phyloP scores from a whole-genome alignment of 2,797 vertebrate genomes.

The Melanotaenia trifasciata region DNA sequence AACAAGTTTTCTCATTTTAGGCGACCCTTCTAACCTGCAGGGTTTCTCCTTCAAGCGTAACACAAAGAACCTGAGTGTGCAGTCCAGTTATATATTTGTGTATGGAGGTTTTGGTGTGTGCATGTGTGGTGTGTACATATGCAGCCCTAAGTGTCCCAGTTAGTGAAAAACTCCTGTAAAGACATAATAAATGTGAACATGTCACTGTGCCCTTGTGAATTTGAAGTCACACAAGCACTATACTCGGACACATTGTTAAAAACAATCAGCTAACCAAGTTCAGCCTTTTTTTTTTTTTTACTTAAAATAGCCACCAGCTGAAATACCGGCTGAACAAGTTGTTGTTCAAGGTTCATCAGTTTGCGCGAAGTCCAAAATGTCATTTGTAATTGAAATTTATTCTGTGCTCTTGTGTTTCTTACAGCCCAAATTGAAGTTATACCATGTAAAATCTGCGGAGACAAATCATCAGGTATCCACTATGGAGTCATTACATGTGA shows the following conservation, averaged over 20 bases:
- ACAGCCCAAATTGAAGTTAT: conserved; percentile 99
- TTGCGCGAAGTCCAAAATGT: conserved; percentile 4
- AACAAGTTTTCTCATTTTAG: conserved; percentile 58
- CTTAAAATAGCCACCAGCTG: conserved; percentile 51
- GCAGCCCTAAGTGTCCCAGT: conserved; percentile 25
- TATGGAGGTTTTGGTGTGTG: conserved; percentile 27
- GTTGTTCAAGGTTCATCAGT: conserved; percentile 11
- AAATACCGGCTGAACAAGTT: conserved; percentile 17
- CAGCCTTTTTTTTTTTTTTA: conserved; percentile 7
- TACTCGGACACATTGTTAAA: conserved; percentile 9
- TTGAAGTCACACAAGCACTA: conserved; percentile 30
- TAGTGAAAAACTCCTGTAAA: conserved; percentile 46
- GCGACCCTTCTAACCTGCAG: conserved; percentile 54
- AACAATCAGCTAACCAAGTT: conserved; percentile 26
- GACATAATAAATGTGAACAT: conserved; percentile 51
- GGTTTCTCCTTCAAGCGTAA: conserved; percentile 54
- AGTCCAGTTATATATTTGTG: conserved; percentile 31
- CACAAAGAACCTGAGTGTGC: conserved; percentile 35
- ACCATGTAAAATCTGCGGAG: conserved; percentile 99
- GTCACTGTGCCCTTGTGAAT: conserved; percentile 72
- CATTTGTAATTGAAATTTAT: conserved; percentile 16
- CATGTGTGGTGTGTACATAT: conserved; percentile 11
- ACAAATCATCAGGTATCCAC: conserved; percentile 99
- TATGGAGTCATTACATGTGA: conserved; percentile 99
- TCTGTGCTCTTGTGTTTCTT: conserved; percentile 18